These are phyloP conservation scores for Athetis lepigone DNA, from an alignment of 2,888 invertebrate genomes.

Conservation along the genomic window DNA sequence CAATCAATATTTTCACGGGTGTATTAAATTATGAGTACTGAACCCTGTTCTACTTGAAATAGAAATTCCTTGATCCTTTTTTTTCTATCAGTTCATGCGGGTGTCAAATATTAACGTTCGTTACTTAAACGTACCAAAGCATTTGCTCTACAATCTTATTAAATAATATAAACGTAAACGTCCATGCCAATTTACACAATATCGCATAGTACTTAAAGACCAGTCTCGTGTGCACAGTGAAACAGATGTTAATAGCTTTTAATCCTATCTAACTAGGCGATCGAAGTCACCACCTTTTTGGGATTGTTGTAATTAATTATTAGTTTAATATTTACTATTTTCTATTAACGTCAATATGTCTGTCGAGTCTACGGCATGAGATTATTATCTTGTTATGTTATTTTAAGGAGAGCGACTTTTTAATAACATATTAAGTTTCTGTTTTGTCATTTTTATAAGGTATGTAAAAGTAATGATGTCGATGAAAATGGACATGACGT, in stretches of 20 bases:
- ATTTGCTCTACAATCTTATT: constrained; percentile 51
- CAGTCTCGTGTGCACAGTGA: constrained; percentile 40
- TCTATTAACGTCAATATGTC: constrained; percentile 58
- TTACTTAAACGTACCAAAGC: constrained; percentile 45
- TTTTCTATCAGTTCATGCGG: constrained; percentile 30
- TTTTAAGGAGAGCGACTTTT: constrained; percentile 28
- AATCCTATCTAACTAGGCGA: constrained; percentile 64
- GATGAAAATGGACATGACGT: constrained; percentile 4
- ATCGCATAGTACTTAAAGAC: constrained; percentile 25
- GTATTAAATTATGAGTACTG: constrained; percentile 15
- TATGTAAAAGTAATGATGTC: neutral
- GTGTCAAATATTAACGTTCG: constrained; percentile 59
- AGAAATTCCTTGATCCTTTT: constrained; percentile 1
- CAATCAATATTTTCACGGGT: neutral
- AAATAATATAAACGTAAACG: constrained; percentile 24
- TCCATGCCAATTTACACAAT: constrained; percentile 36
- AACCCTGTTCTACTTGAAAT: constrained; percentile 22
- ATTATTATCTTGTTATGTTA: constrained; percentile 48
- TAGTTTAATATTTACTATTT: constrained; percentile 60
- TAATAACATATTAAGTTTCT: constrained; percentile 25
- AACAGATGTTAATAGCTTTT: constrained; percentile 62
- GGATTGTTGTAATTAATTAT: constrained; percentile 66
- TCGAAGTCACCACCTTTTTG: constrained; percentile 67
- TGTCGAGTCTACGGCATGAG: constrained; percentile 28
- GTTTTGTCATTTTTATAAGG: constrained; percentile 17